Evolutionary conservation across 2,113 vertebrate genomes (phyloP).

Genomic region (Fulica atra): DNA sequence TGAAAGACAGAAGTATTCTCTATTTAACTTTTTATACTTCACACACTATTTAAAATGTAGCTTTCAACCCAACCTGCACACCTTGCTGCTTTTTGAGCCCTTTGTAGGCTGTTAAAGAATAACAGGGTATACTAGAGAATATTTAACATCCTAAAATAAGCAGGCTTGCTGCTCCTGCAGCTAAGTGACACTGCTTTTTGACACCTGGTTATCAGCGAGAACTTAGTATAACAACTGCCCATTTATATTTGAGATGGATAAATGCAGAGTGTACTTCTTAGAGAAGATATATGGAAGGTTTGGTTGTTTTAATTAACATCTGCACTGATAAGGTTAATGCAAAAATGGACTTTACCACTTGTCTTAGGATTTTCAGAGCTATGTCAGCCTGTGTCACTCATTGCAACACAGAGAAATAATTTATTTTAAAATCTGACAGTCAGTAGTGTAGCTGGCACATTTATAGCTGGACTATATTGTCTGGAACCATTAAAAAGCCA

Average conservation of each 20-base stretch:
- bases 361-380: neutral
- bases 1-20: neutral
- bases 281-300: neutral
- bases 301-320: neutral
- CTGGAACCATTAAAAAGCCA: neutral
- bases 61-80: neutral
- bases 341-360: neutral
- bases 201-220: neutral
- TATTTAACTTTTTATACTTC: neutral
- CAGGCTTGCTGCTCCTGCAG: neutral
- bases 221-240: neutral
- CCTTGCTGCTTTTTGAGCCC: neutral
- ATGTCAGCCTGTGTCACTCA: neutral
- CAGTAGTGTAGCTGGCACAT: neutral
- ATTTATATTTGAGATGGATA: neutral
- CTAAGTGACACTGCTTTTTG: neutral
- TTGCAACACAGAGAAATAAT: neutral
- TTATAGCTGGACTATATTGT: neutral
- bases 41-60: neutral
- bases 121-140: neutral
- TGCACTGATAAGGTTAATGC: neutral
- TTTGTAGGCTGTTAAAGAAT: neutral
- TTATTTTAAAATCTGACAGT: neutral
- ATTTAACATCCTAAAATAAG: neutral
- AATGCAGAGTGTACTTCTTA: neutral